Percentiles rank a stretch among this genome's conserved stretches.
These are phyloP conservation scores for Buathra laborator DNA, from an alignment of 2,888 invertebrate species.

Conservation along the genomic window DNA sequence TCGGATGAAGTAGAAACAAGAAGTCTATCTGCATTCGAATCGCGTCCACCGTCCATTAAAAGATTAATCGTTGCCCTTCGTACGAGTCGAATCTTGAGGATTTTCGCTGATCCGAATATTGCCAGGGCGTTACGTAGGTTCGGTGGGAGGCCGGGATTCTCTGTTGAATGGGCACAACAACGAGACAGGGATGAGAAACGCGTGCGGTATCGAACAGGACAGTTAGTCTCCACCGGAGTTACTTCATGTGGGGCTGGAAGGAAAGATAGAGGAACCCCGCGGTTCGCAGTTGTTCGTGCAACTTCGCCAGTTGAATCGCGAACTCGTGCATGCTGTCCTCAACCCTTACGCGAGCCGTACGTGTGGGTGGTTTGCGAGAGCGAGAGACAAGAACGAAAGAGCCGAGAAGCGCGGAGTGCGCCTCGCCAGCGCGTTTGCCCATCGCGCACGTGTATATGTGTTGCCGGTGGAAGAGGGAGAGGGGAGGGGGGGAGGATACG, in stretches of 20 bases:
- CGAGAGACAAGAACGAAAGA: constrained; percentile 27
- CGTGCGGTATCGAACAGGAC: constrained; percentile 8
- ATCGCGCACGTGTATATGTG: constrained; percentile 64
- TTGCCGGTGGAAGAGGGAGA: background rate
- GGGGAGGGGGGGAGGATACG: constrained; percentile 36
- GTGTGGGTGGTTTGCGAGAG: constrained; percentile 17
- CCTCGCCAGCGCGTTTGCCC: constrained; percentile 54
- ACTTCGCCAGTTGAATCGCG: constrained; percentile 73
- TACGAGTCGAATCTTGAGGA: constrained; percentile 17
- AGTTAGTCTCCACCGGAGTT: constrained; percentile 3
- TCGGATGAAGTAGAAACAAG: too few species aligned
- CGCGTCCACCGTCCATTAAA: background rate
- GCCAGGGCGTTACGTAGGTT: constrained; percentile 36
- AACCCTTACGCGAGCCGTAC: constrained; percentile 55
- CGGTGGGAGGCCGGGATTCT: constrained; percentile 25
- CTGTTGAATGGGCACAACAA: constrained; percentile 52
- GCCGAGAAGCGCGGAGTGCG: constrained; percentile 52
- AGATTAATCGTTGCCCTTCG: constrained; percentile 10
- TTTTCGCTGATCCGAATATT: constrained; percentile 40
- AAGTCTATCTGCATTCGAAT: too few species aligned
- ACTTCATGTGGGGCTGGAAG: constrained; percentile 31
- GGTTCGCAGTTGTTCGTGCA: constrained; percentile 75
- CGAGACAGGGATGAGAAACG: constrained; percentile 14
- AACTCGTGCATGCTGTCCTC: constrained; percentile 70
- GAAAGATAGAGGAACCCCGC: constrained; percentile 70